Evolutionary conservation across 2,888 invertebrate species (phyloP).

Genomic region (Ptychoptera albimana): DNA sequence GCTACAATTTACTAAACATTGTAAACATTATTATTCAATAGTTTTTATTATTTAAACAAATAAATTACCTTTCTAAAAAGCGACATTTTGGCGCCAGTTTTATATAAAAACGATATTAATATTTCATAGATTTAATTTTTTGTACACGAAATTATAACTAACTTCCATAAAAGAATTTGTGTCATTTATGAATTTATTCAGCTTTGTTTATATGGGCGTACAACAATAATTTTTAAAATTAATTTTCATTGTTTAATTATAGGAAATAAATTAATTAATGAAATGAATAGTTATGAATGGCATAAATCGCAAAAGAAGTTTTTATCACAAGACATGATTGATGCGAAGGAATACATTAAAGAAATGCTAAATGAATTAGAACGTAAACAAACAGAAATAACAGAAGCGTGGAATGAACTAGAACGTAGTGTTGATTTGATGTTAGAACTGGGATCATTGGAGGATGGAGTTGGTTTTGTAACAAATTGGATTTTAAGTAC

Average conservation of each 20-base stretch:
- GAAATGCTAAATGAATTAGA: constrained; percentile 38
- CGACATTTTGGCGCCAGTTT: no score
- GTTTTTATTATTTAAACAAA: no score
- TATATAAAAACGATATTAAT: no score
- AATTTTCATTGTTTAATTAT: not conserved
- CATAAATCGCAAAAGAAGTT: constrained; percentile 7
- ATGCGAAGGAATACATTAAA: constrained; percentile 41
- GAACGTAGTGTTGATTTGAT: constrained; percentile 41
- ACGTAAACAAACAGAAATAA: constrained; percentile 40
- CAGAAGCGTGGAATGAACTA: constrained; percentile 42
- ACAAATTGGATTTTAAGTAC: constrained; percentile 64
- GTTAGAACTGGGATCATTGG: constrained; percentile 41
- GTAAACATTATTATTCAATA: no score
- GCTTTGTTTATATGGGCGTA: no score
- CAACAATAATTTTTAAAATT: constrained; percentile 3
- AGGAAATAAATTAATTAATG: constrained; percentile 5
- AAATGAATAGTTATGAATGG: constrained; percentile 10
- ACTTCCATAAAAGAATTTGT: no score
- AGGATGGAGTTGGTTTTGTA: constrained; percentile 50
- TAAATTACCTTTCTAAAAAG: no score
- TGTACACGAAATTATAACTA: no score
- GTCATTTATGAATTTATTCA: no score
- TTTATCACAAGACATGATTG: constrained; percentile 41
- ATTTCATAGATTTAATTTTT: no score
- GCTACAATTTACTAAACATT: no score